Evolutionary conservation across 2,113 vertebrate species (phyloP).

Genomic region (Notarius quadriscutis): DNA sequence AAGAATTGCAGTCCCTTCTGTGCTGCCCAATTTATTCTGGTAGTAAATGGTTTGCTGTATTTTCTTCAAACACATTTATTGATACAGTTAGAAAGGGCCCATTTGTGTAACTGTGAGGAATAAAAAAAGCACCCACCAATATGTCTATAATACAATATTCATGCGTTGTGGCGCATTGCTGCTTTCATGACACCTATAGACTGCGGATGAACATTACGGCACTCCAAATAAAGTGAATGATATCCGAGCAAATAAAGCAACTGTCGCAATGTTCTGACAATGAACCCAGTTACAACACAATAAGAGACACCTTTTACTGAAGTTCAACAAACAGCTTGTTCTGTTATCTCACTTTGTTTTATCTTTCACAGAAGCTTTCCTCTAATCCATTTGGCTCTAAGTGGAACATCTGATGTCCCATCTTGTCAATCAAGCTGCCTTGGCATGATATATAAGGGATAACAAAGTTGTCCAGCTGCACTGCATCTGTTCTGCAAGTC

Average conservation of each 20-base stretch:
- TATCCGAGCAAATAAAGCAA: background rate
- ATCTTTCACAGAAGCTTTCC: slow-evolving; percentile 54
- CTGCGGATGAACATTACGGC: slow-evolving; percentile 42
- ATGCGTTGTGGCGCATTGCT: slow-evolving; percentile 49
- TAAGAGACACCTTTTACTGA: background rate
- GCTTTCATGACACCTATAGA: slow-evolving; percentile 55
- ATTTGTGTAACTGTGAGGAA: slow-evolving; percentile 60
- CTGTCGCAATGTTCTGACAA: slow-evolving; percentile 14
- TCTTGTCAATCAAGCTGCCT: slow-evolving; percentile 62
- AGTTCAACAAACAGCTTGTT: slow-evolving; percentile 29
- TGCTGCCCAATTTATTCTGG: slow-evolving; percentile 47
- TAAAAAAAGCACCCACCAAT: slow-evolving; percentile 60
- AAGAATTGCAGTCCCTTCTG: slow-evolving; percentile 52
- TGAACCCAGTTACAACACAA: slow-evolving; percentile 5
- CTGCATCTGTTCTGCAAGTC: slow-evolving; percentile 23
- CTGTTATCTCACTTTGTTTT: slow-evolving; percentile 34
- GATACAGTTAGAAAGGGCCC: slow-evolving; percentile 57
- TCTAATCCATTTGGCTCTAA: slow-evolving; percentile 53
- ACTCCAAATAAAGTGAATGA: slow-evolving; percentile 47
- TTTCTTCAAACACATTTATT: slow-evolving; percentile 62
- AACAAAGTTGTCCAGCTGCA: slow-evolving; percentile 30
- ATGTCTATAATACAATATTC: slow-evolving; percentile 66
- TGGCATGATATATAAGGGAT: slow-evolving; percentile 59
- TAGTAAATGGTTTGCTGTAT: slow-evolving; percentile 41
- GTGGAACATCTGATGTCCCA: slow-evolving; percentile 52